Evolutionary conservation across 2,113 vertebrate genomes (phyloP).

Genomic region (Dipodomys stephensi): DNA sequence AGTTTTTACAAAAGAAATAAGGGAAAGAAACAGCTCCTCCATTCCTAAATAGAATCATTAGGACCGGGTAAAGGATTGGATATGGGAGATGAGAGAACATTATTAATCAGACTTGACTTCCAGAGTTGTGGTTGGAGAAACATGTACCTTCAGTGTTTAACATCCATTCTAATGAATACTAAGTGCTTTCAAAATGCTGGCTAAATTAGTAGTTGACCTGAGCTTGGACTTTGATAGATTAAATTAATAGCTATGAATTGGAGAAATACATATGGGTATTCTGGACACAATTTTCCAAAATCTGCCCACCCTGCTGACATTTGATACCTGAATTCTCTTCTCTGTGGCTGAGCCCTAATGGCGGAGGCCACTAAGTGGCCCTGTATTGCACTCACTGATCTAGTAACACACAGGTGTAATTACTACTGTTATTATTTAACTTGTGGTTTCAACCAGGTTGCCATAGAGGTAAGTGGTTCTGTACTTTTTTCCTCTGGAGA

Average conservation of each 20-base stretch:
- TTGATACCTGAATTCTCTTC: neutral
- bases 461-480: neutral
- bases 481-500: conserved; percentile 67
- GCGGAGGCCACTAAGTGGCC: neutral
- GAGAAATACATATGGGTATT: neutral
- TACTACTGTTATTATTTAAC: neutral
- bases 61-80: neutral
- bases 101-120: neutral
- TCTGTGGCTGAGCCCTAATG: neutral
- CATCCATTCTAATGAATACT: neutral
- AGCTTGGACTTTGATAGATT: neutral
- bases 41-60: neutral
- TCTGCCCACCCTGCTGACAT: neutral
- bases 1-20: neutral
- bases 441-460: conserved; percentile 6
- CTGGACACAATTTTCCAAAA: neutral
- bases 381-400: neutral
- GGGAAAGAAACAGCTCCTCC: neutral
- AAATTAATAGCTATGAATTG: neutral
- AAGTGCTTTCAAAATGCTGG: neutral
- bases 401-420: neutral
- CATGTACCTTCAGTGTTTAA: neutral
- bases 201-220: conserved; percentile 26
- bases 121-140: neutral
- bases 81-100: neutral